Percentiles rank a stretch among this genome's conserved stretches.
phyloP scores from a whole-genome alignment of 2,113 vertebrate species.

The Procapra przewalskii region DNA sequence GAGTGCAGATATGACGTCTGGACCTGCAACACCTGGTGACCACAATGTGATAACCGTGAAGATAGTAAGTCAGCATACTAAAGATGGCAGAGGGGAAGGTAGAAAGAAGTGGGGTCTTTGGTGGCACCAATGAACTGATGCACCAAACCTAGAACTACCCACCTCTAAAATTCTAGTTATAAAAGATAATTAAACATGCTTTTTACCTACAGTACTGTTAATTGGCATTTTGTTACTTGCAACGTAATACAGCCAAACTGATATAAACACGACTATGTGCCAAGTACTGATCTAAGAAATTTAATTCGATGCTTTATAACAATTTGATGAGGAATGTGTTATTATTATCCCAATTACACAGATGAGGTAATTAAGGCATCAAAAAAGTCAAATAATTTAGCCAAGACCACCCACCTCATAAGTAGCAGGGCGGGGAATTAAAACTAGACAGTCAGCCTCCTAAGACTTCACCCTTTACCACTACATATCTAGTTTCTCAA shows the following conservation, averaged over 20 bases:
- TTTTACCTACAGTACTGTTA: not conserved
- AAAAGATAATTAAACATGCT: not conserved
- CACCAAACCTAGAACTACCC: not conserved
- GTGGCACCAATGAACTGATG: not conserved
- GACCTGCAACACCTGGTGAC: not conserved
- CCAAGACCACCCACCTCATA: not conserved
- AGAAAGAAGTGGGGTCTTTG: not conserved
- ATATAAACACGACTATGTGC: not conserved
- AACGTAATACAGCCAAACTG: not conserved
- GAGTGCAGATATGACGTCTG: not conserved
- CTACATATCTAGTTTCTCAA: not conserved
- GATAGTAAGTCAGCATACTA: not conserved
- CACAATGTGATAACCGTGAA: not conserved
- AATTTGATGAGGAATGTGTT: not conserved
- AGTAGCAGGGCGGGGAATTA: not conserved
- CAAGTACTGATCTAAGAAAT: not conserved
- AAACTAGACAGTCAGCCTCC: not conserved
- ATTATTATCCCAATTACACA: not conserved
- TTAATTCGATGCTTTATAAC: not conserved
- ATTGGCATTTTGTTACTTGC: not conserved
- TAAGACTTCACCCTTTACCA: not conserved
- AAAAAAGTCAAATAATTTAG: constrained; percentile 1
- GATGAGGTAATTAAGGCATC: not conserved
- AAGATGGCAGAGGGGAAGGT: not conserved
- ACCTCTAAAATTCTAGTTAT: not conserved